Evolutionary conservation across 2,888 invertebrate species (phyloP), one percentile per base, ranked within the genome.

Genomic region (Cordylochernes scorpioides): DNA sequence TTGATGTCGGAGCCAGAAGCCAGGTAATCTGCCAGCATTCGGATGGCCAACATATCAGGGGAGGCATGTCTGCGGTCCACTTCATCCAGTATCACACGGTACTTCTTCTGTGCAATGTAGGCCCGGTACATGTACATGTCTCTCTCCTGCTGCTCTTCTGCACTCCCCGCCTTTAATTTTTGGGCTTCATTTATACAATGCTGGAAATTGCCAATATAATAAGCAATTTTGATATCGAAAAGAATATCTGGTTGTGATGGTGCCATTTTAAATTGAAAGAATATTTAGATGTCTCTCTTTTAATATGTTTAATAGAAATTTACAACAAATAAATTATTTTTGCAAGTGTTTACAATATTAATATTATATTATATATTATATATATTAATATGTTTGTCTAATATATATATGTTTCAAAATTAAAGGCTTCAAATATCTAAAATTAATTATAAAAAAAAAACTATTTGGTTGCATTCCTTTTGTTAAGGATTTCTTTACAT

Each of bases 151-250:
- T 65, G 64, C 34, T 68, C 51, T 34, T 71, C 64, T 10, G 68
- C 62, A 24, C 64, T 59, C n/a, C 67, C 63, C 60, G 78, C 80
- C 60, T 71, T 72, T 32, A 77, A 49, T 56, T 73, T 75, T 49
- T 77, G 77, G 1, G 80, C 77, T 55, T 86, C 86, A 51, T 78
- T 86, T 43, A 88, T 82, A 45, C 82, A 80, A 53, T 80, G 77
- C 48, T 86, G 86, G 52, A 72, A 88, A 60, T 84, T 84, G 44
- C 94, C 94, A 49, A 88, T 74, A 51, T 80, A 91, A 58, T 78
- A 88, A 41, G 77, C 71, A 59, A 88, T 94, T 60, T 73, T 77
- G 29, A 91, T 71, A 57, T 91, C 91, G 52, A 94, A 91, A 43
- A 97, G 62, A 51, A 80, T 77, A 55, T 91, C 91, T 32, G 77